These are phyloP conservation scores for Bombylius major DNA, from an alignment of 2,888 invertebrate species.

Conservation along the genomic window DNA sequence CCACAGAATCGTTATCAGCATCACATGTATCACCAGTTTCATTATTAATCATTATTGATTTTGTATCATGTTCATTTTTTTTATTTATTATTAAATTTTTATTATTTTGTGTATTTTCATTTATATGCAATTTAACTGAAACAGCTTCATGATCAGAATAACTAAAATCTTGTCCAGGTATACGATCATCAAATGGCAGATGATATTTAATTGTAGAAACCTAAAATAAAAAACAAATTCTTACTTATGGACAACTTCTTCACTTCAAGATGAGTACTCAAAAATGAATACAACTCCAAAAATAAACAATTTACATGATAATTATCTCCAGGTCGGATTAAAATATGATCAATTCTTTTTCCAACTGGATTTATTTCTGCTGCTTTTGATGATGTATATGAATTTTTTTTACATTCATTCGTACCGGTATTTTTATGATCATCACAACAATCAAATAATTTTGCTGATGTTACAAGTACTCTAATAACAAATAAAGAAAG, in stretches of 20 bases:
- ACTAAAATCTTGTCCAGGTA: constrained; percentile 59
- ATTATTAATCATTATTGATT: background rate
- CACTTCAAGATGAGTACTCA: background rate
- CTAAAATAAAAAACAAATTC: constrained; percentile 18
- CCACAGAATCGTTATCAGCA: background rate
- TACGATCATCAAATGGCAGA: constrained; percentile 59
- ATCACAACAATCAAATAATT: constrained; percentile 40
- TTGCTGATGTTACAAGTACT: constrained; percentile 44
- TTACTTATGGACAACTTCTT: background rate
- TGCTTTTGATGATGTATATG: constrained; percentile 52
- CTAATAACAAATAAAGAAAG: constrained; percentile 23
- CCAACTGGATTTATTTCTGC: constrained; percentile 51
- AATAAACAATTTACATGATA: constrained; percentile 5
- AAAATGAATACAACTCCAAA: background rate
- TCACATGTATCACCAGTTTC: no score
- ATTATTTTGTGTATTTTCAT: background rate
- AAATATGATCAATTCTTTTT: constrained; percentile 85
- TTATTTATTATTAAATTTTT: background rate
- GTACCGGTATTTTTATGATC: constrained; percentile 47
- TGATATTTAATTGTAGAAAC: constrained; percentile 44
- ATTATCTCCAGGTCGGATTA: constrained; percentile 43
- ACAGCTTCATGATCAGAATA: constrained; percentile 90
- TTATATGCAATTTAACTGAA: constrained; percentile 39
- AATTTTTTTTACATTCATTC: constrained; percentile 67
- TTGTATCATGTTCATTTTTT: background rate